These are phyloP conservation scores for Brenthis ino DNA, from an alignment of 2,888 invertebrate species.

Conservation along the genomic window DNA sequence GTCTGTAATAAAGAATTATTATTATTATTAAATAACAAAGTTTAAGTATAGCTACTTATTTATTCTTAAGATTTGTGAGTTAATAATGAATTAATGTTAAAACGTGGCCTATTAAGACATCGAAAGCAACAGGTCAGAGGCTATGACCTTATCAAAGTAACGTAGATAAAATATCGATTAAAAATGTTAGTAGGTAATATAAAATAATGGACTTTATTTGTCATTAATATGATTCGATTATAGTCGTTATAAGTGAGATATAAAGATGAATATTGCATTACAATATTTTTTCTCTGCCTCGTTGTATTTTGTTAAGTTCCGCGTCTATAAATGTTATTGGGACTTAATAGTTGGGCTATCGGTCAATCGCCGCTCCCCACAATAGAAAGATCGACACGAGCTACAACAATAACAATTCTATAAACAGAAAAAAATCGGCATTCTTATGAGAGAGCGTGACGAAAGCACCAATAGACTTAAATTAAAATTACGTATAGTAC, in stretches of 20 bases:
- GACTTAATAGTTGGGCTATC: conserved; percentile 54
- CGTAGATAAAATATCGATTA: conserved; percentile 44
- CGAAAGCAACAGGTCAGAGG: conserved; percentile 45
- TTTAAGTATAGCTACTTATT: too few relatives aligned
- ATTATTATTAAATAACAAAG: too few relatives aligned
- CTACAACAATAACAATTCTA: conserved; percentile 57
- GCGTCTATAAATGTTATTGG: conserved; percentile 52
- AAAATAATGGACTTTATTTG: neutral
- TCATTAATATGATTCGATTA: neutral
- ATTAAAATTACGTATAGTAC: conserved; percentile 73
- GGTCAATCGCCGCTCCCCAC: conserved; percentile 47
- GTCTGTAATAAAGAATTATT: too few relatives aligned
- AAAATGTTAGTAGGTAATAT: conserved; percentile 1
- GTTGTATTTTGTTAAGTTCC: conserved; percentile 20
- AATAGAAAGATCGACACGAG: conserved; percentile 60
- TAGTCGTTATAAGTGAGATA: conserved; percentile 1
- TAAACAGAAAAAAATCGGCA: conserved; percentile 54
- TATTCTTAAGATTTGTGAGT: too few relatives aligned
- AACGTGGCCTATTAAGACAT: conserved; percentile 19
- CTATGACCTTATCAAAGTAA: conserved; percentile 56
- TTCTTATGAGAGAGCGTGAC: conserved; percentile 56
- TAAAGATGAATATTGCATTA: conserved; percentile 13
- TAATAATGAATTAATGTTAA: neutral
- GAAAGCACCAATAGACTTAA: conserved; percentile 57
- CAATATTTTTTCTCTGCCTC: conserved; percentile 10